These are phyloP conservation scores for Plectus sambesii DNA, from an alignment of 1,140 invertebrate species.

Conservation along the genomic window DNA sequence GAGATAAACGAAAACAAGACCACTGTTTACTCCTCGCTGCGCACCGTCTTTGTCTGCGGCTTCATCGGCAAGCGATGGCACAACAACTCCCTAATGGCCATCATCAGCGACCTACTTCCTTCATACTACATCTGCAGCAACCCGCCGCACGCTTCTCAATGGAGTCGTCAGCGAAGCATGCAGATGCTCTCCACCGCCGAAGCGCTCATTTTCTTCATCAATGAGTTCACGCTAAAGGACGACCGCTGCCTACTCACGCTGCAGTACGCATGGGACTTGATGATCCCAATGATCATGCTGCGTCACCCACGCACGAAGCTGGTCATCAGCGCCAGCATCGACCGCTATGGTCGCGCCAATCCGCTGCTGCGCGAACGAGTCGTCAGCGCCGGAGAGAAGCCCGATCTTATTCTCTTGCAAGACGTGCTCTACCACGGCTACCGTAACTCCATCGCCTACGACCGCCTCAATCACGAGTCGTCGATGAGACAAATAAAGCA, in stretches of 20 bases:
- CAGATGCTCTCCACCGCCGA: constrained; percentile 17
- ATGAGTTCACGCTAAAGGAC: constrained; percentile 25
- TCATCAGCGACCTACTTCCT: constrained; percentile 18
- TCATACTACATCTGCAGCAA: constrained; percentile 22
- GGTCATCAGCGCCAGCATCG: constrained; percentile 18
- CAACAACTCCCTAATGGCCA: constrained; percentile 19
- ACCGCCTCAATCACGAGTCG: constrained; percentile 18
- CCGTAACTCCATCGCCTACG: constrained; percentile 19
- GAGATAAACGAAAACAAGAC: too few relatives aligned
- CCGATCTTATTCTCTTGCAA: constrained; percentile 23
- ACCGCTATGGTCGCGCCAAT: constrained; percentile 12
- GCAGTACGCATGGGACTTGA: constrained; percentile 29
- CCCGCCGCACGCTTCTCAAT: constrained; percentile 3
- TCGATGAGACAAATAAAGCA: constrained; percentile 12
- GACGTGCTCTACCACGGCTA: constrained; percentile 26
- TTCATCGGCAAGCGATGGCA: constrained; percentile 21
- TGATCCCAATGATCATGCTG: constrained; percentile 23
- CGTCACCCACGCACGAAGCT: constrained; percentile 26
- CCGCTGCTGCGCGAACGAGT: too few relatives aligned
- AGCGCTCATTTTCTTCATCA: constrained; percentile 23
- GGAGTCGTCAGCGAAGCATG: constrained; percentile 1
- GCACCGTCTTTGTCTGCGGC: constrained; percentile 23
- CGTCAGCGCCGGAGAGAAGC: too few relatives aligned
- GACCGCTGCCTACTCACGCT: constrained; percentile 23
- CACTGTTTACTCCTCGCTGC: too few relatives aligned